These are phyloP conservation scores for Agonopterix alstromeriana DNA, from an alignment of 2,888 invertebrate genomes.

Conservation along the genomic window DNA sequence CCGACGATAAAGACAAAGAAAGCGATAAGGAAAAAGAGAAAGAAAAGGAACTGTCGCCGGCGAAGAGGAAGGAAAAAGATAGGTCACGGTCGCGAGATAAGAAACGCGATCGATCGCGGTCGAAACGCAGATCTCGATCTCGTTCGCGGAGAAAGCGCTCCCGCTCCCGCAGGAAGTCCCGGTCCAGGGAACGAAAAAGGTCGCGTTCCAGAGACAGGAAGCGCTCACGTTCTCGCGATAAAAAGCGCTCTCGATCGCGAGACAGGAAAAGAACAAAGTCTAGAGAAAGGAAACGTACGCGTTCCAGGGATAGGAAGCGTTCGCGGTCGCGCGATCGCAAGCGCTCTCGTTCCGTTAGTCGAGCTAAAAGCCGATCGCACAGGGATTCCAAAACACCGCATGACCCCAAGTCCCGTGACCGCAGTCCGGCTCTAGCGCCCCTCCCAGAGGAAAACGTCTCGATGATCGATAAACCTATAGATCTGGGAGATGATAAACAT, in stretches of 20 bases:
- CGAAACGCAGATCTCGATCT: constrained; percentile 78
- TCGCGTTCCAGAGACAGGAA: constrained; percentile 73
- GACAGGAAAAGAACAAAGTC: constrained; percentile 67
- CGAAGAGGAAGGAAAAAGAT: constrained; percentile 62
- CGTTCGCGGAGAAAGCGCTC: constrained; percentile 68
- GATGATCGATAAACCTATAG: constrained; percentile 30
- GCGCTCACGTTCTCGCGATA: constrained; percentile 75
- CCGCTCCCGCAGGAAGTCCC: constrained; percentile 55
- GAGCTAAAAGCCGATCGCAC: constrained; percentile 61
- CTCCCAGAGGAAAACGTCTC: constrained; percentile 43
- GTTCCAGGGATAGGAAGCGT: constrained; percentile 62
- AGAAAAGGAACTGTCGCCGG: constrained; percentile 46
- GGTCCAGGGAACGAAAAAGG: constrained; percentile 61
- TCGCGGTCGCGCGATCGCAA: constrained; percentile 64
- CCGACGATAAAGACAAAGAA: constrained; percentile 38
- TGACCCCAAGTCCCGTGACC: constrained; percentile 54
- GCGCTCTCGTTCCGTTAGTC: constrained; percentile 56
- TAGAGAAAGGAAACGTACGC: constrained; percentile 63
- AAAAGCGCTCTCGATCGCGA: constrained; percentile 74
- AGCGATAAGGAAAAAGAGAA: constrained; percentile 15
- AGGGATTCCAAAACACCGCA: constrained; percentile 61
- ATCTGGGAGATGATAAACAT: constrained; percentile 62
- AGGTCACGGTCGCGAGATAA: constrained; percentile 62
- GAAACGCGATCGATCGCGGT: constrained; percentile 72
- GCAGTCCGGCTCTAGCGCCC: constrained; percentile 41